Base-by-base conservation (phyloP, 2,888 invertebrate genomes). In the Ornithoptera priamus region DNA sequence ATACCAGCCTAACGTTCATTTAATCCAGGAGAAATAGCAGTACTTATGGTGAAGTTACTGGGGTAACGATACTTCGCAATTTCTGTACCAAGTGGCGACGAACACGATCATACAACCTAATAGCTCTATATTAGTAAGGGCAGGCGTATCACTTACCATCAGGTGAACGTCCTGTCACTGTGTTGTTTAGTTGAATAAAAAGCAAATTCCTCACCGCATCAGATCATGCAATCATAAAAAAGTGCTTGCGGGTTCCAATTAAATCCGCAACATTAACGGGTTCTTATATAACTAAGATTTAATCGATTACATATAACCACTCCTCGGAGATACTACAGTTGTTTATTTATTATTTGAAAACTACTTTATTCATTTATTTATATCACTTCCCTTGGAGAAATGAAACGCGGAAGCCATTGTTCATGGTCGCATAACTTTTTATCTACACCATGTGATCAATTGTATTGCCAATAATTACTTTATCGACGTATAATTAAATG, bases 391-490 rank as follows among this genome's bases (percentile, higher is more conserved):
- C 36, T 59, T 59, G 36, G 58, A 59, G 62, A 66, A 83, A 84
- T 78, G 80, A 82, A 83, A 83, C 81, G 82, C 79, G 78, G 82
- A 85, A 83, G 81, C 76, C 79, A 86, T 85, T 85, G 84, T 84
- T 82, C 80, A 76, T 78, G 80, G 73, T 75, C 77, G 78, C 75
- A 74, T 76, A 77, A 75, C 79, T 85, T 85, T 84, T 85, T 82
- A 82, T 79, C 75, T 76, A 73, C 74, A 71, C 75, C 78, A 82
- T 86, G 81, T 79, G 81, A 83, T 80, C 82, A 81, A 85, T 86
- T 85, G 83, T 81, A 50, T 67, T 77, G 76, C 76, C 76, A 78
- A 78, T 81, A 75, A 80, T 80, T 76, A 80, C 80, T 84, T 77
- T 84, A 85, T 85, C 80, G 80, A 80, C 80, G 76, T 81, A 77